Evolutionary conservation across 1,140 invertebrate species (phyloP).

Genomic region (Rhyzopertha dominica): DNA sequence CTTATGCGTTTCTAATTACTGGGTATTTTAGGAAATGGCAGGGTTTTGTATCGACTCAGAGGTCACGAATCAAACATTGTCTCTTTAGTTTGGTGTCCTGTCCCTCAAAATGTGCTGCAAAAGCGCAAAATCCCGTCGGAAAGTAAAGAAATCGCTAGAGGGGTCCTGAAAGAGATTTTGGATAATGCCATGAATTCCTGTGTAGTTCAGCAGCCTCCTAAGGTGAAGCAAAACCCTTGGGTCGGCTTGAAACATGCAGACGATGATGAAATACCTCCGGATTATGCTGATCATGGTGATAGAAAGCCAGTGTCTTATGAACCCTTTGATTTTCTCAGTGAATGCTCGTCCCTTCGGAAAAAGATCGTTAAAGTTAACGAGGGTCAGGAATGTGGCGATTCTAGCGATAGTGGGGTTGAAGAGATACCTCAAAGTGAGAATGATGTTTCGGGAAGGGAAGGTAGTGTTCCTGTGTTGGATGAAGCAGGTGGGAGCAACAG

Average conservation of each 20-base stretch:
- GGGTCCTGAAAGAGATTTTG: no score
- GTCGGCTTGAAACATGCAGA: conserved; percentile 21
- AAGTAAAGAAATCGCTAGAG: conserved; percentile 9
- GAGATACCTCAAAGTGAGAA: no score
- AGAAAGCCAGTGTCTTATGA: conserved; percentile 39
- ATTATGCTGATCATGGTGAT: conserved; percentile 35
- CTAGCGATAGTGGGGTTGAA: no score
- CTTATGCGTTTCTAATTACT: no score
- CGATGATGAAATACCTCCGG: conserved; percentile 27
- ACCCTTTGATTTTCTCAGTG: conserved; percentile 29
- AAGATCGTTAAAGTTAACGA: no score
- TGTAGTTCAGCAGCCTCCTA: no score
- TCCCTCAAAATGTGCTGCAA: conserved; percentile 49
- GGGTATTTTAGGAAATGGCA: conserved; percentile 52
- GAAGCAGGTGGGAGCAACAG: no score
- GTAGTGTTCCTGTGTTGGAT: no score
- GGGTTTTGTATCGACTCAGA: conserved; percentile 59
- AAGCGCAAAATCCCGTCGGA: conserved; percentile 21
- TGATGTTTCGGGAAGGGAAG: no score
- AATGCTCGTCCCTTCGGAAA: no score
- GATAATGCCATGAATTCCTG: no score
- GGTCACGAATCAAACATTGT: conserved; percentile 67
- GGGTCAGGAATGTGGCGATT: no score
- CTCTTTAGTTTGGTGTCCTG: conserved; percentile 69
- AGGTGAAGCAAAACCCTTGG: conserved; percentile 19